Evolutionary conservation across 1,140 invertebrate species (phyloP), one percentile per base, ranked within the genome.

Genomic region (Drosophila rhopaloa): DNA sequence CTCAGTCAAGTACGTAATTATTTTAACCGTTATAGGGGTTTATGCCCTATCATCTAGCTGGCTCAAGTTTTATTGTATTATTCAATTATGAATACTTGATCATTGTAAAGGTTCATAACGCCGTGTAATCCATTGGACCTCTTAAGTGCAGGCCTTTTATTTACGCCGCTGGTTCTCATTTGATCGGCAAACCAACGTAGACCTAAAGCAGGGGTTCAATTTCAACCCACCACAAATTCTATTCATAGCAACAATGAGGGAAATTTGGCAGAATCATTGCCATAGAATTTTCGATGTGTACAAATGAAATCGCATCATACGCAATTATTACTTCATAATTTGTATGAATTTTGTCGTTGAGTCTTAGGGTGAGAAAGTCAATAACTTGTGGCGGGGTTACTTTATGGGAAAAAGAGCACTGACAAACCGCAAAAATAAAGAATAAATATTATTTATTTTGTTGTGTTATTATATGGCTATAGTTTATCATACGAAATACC

Each of bases 321-420:
- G 54, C 77, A 86, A 86, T 90, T 86, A 90, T 90, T 90, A 90
- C 86, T 86, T 82, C 74, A 90, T 90, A 90, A 90, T 83, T 86
- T 90, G 84, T 78, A 80, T 88, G 84, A 76, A 66, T 76, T 61
- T 50, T 27, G 41, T 43, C 24, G 63, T 72, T 66, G 32, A 53
- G 43, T 35, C 67, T 7, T 57, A 86, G 84, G 84, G 86, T 90
- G 86, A 88, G 71, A 90, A 90, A 90, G 86, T 90, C 86, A 90
- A 90, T 80, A 81, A 68, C 54, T 68, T 44, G 56, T 46, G 71
- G 61, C 62, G 62, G 51, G 47, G 60, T 50, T 78, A 43, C 5
- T 16, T 7, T 11, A 56, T 13, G 9, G 16, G 14, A 16, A 29
- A 29, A 29, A 16, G 24, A 43, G n/a, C 40, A 57, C 14, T 13